Evolutionary conservation across 2,888 invertebrate species (phyloP).

Genomic region (Meiosimyza platycephala): DNA sequence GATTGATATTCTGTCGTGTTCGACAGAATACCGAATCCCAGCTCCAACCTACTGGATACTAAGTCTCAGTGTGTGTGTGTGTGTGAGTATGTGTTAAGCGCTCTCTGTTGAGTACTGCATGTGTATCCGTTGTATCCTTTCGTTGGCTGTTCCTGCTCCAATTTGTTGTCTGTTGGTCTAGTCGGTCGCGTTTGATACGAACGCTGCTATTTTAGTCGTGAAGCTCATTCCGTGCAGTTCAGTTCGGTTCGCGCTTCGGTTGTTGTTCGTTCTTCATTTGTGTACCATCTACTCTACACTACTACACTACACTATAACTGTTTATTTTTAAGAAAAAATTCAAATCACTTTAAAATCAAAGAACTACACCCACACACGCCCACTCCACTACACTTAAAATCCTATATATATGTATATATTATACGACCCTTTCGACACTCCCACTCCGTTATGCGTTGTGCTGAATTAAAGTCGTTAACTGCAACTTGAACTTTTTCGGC

Average conservation of each 20-base stretch:
- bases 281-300: conserved; percentile 22
- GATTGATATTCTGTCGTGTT: not conserved
- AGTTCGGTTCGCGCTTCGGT: conserved; percentile 39
- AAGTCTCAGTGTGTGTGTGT: too few species aligned
- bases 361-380: too few species aligned
- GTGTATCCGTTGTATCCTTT: conserved; percentile 28
- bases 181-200: conserved; percentile 27
- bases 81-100: too few species aligned
- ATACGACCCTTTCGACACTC: too few species aligned
- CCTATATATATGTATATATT: too few species aligned
- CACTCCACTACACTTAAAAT: too few species aligned
- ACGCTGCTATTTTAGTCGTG: conserved; percentile 36
- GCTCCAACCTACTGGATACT: too few species aligned
- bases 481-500: too few species aligned
- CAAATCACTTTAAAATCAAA: too few species aligned
- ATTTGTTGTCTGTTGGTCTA: conserved; percentile 3
- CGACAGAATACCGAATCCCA: too few species aligned
- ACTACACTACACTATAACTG: conserved; percentile 11
- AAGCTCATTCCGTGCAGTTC: conserved; percentile 40
- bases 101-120: conserved; percentile 1
- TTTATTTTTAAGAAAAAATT: not conserved
- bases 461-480: too few species aligned
- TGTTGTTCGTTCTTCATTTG: conserved; percentile 25
- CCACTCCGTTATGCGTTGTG: too few species aligned
- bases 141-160: not conserved